Evolutionary conservation across 2,113 vertebrate species (phyloP), one percentile per base, ranked within the genome.

Genomic region (Cichladusa arquata): DNA sequence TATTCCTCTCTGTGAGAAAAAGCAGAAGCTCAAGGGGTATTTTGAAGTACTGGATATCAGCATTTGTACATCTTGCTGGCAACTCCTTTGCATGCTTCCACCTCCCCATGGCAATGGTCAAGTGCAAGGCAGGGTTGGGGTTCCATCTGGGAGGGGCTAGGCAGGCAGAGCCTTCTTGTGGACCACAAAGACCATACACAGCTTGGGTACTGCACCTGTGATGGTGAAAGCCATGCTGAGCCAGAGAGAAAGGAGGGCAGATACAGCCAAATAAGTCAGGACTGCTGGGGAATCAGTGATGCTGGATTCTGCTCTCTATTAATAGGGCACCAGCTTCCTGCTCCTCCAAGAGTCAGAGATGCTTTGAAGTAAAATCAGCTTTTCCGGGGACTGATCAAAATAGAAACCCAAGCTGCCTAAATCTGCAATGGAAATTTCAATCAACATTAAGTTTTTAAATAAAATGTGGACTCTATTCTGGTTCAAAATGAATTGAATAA

Each of bases 391-490:
- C 88, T 9, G 94, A 96, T 97, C 83, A 96, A 98, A 98, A 97
- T 97, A 98, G 98, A 97, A 98, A 97, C 76, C 86, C 96, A 95
- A 86, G 94, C 97, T 96, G 96, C 93, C 96, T 95, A 97, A 97
- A 98, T 97, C 97, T 97, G 97, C 96, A 97, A 96, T 97, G 97
- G 97, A 97, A 97, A 95, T 97, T 97, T 97, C 97, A 97, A 93
- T 97, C 96, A 97, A 97, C 93, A 92, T 72, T 90, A 92, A 95
- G 95, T 96, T 97, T 97, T 97, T 91, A 97, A 97, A 98, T 98
- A 97, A 98, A 97, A 95, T 95, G 93, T 97, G 90, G 85, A 95
- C 95, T 96, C 95, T 93, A 95, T 96, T 51, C 62, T 95, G 70
- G 91, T 93, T 94, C 76, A 91, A 93, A 97, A 97, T 97, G 94